Percentiles rank a stretch among this genome's conserved stretches.
phyloP scores from a whole-genome alignment of 2,888 invertebrate genomes.

The Sphecodes monilicornis region DNA sequence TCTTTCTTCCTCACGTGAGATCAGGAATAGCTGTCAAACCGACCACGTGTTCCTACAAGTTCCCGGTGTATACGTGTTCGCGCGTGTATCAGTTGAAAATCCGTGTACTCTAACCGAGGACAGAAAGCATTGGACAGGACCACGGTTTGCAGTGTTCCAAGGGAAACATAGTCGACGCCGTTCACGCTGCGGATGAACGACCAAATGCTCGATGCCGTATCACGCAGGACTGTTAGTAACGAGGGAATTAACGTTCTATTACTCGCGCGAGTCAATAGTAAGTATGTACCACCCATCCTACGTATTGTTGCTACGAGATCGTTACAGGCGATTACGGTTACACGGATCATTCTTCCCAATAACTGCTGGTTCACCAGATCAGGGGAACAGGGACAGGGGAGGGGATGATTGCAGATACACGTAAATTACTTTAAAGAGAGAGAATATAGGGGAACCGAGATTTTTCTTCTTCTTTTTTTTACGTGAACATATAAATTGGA shows the following conservation, averaged over 20 bases:
- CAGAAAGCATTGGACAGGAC: not conserved
- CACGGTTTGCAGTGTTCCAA: not conserved
- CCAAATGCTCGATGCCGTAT: conserved; percentile 9
- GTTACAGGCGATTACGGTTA: not conserved
- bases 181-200: conserved; percentile 1
- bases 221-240: conserved; percentile 21
- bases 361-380: no score
- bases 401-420: not conserved
- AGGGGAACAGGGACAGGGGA: not conserved
- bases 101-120: not conserved
- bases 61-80: conserved; percentile 40
- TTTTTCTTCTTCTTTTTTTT: not conserved
- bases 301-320: not conserved
- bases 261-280: conserved; percentile 17
- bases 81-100: conserved; percentile 1
- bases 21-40: conserved; percentile 51
- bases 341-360: not conserved
- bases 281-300: not conserved
- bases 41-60: conserved; percentile 56
- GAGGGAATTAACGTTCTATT: conserved; percentile 6
- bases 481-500: not conserved
- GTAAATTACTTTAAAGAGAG: not conserved
- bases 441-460: not conserved
- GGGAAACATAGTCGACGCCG: not conserved
- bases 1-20: conserved; percentile 44